Conservation (phyloP, 1,140 invertebrate species). For the Brachionus sp. region DNA sequence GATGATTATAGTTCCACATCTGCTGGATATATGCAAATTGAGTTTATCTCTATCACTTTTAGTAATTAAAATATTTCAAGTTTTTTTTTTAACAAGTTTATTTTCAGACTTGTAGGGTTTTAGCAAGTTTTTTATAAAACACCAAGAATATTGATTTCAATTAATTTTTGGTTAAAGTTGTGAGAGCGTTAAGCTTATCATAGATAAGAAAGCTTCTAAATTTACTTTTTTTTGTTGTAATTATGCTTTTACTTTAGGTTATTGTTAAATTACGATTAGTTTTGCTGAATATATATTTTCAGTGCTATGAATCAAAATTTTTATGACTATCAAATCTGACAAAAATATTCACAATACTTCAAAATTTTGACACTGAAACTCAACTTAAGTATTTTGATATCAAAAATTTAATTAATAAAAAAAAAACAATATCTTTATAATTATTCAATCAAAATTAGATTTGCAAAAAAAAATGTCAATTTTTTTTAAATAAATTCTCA, state of each 20-base stretch:
- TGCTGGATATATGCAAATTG: background rate
- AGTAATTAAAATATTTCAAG: constrained; percentile 20
- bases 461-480: too few species aligned
- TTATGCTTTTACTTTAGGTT: background rate
- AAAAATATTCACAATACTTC: background rate
- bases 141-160: background rate
- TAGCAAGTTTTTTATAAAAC: background rate
- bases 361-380: background rate
- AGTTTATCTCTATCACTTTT: background rate
- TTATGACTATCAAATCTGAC: background rate
- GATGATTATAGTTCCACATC: constrained; percentile 1
- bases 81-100: constrained; percentile 25
- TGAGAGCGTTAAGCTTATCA: background rate
- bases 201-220: background rate
- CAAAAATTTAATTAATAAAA: background rate
- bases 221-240: background rate
- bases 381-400: background rate
- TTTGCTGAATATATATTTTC: background rate
- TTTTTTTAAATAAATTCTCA: too few species aligned
- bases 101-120: background rate
- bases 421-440: too few species aligned
- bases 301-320: background rate
- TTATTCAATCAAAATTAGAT: too few species aligned
- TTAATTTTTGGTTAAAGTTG: background rate
- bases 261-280: background rate